phyloP scores from a whole-genome alignment of 2,888 invertebrate species.

The Pseudoips prasinana region DNA sequence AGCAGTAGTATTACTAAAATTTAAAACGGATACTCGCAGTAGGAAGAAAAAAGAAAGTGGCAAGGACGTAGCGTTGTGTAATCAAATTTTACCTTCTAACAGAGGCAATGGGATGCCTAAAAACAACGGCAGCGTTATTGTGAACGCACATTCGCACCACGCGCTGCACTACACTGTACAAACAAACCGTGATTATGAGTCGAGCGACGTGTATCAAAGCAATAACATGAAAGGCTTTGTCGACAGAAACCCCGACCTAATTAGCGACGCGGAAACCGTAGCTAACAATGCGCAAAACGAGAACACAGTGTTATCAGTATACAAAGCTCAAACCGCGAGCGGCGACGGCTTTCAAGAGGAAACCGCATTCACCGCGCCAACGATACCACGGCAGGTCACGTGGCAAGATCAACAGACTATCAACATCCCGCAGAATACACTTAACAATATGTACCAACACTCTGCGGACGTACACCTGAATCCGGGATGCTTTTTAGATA shows the following conservation, averaged over 20 bases:
- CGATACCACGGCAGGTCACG: constrained; percentile 77
- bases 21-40: constrained; percentile 73
- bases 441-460: constrained; percentile 82
- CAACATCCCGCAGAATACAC: constrained; percentile 76
- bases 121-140: constrained; percentile 79
- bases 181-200: constrained; percentile 81
- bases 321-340: constrained; percentile 62
- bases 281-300: constrained; percentile 75
- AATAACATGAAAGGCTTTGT: constrained; percentile 76
- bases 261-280: constrained; percentile 88
- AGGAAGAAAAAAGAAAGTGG: constrained; percentile 82
- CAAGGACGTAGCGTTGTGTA: constrained; percentile 83
- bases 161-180: constrained; percentile 78
- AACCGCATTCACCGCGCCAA: constrained; percentile 63
- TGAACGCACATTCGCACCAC: constrained; percentile 82
- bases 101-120: constrained; percentile 77
- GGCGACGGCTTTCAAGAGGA: constrained; percentile 70
- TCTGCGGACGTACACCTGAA: constrained; percentile 88
- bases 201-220: constrained; percentile 73
- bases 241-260: constrained; percentile 90
- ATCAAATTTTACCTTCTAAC: constrained; percentile 74
- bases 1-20: constrained; percentile 83
- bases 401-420: constrained; percentile 80
- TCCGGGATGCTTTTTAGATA: constrained; percentile 88
- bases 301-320: constrained; percentile 69